These are phyloP conservation scores for Mionectes olivaceus DNA, from an alignment of 2,797 vertebrate genomes.

Conservation along the genomic window DNA sequence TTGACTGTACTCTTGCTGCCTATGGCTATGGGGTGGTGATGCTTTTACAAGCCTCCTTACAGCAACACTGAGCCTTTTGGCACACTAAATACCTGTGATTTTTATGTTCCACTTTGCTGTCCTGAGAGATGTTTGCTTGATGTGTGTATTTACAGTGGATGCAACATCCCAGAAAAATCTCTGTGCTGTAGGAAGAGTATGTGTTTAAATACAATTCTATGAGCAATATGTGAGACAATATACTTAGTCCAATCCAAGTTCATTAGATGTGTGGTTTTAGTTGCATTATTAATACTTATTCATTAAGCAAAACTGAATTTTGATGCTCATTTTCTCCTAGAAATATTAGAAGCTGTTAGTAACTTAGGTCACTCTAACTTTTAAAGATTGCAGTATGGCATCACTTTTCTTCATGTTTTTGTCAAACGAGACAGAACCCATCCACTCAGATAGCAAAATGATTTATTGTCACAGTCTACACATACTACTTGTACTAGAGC, in stretches of 20 bases:
- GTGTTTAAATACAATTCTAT: neutral
- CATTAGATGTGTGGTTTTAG: neutral
- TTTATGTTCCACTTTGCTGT: neutral
- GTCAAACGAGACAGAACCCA: neutral
- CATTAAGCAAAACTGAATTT: neutral
- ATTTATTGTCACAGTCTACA: neutral
- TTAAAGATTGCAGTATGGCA: neutral
- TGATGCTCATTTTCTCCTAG: neutral
- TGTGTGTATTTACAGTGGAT: neutral
- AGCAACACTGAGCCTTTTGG: neutral
- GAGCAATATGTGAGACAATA: neutral
- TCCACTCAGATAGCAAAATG: neutral
- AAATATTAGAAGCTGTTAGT: neutral
- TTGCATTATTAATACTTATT: neutral
- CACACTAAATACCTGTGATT: neutral
- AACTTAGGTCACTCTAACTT: neutral
- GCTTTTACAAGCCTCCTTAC: neutral
- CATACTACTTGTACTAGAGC: neutral
- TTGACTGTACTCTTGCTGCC: neutral
- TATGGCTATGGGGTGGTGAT: too few relatives aligned
- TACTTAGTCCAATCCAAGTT: neutral
- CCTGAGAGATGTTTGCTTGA: neutral
- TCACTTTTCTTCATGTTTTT: neutral
- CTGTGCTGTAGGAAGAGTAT: neutral
- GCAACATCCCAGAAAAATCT: neutral